These are phyloP conservation scores for Clinocottus analis DNA, from an alignment of 2,113 vertebrate genomes.

Conservation along the genomic window DNA sequence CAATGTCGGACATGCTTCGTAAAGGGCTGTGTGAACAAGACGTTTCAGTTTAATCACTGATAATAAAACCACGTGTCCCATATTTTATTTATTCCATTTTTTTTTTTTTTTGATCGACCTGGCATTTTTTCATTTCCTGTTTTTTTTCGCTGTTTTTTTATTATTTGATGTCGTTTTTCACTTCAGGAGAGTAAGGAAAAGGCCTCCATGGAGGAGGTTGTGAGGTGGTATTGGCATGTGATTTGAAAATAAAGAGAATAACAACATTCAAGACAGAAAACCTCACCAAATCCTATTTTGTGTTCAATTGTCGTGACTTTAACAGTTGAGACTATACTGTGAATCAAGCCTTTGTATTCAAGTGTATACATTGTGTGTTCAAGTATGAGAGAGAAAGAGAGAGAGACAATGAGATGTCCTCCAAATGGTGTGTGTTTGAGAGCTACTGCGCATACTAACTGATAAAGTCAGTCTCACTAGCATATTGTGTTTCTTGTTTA, in stretches of 20 bases:
- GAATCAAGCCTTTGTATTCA: background rate
- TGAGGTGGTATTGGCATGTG: conserved; percentile 48
- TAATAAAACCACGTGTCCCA: background rate
- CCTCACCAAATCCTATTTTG: background rate
- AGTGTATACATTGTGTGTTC: background rate
- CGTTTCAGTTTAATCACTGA: too few species aligned
- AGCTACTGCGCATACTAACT: background rate
- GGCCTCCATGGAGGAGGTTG: background rate
- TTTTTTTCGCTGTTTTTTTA: background rate
- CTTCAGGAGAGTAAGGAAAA: conserved; percentile 33
- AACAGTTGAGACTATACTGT: background rate
- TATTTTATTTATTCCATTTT: background rate
- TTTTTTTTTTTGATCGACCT: background rate
- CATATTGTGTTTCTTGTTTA: conserved; percentile 13
- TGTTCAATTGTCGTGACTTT: background rate
- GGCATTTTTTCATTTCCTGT: background rate
- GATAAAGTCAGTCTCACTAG: conserved; percentile 3
- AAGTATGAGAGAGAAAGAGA: background rate
- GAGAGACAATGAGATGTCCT: background rate
- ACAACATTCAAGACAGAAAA: conserved; percentile 3
- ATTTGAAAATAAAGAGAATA: conserved; percentile 30
- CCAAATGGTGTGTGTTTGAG: conserved; percentile 3
- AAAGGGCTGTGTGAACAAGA: background rate
- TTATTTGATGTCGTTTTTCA: conserved; percentile 35
- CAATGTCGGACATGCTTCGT: background rate